These are phyloP conservation scores for Neoniphon sammara DNA, from an alignment of 2,797 vertebrate genomes.

Conservation along the genomic window DNA sequence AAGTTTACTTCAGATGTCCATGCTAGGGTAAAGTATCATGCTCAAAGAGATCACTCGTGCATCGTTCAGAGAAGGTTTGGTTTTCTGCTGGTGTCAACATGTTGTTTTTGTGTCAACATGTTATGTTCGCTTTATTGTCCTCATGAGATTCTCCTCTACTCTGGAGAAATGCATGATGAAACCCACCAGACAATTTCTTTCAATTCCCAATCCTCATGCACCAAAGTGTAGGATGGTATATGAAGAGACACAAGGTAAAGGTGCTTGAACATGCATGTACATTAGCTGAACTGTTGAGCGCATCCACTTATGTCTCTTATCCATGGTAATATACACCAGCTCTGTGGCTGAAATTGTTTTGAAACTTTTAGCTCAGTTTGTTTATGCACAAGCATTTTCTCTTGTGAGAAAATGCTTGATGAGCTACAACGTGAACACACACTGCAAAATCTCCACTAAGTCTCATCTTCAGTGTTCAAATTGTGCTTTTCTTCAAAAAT, in stretches of 20 bases:
- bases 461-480: no score
- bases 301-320: neutral
- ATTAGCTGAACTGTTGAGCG: neutral
- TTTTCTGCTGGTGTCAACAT: slow-evolving; percentile 43
- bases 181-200: slow-evolving; percentile 9
- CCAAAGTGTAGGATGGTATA: neutral
- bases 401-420: no score
- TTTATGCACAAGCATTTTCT: neutral
- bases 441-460: no score
- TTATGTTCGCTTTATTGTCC: slow-evolving; percentile 7
- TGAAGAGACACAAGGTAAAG: neutral
- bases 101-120: slow-evolving; percentile 36
- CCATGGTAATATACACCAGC: no score
- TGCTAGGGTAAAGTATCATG: no score
- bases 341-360: neutral
- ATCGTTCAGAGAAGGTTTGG: slow-evolving; percentile 25
- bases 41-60: neutral
- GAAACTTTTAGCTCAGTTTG: neutral
- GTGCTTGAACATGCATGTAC: no score
- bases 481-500: no score
- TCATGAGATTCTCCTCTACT: slow-evolving; percentile 5
- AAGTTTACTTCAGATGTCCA: no score
- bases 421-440: neutral
- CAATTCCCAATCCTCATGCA: neutral
- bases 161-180: slow-evolving; percentile 39